These are phyloP conservation scores for Pardalotus punctatus DNA, from an alignment of 2,113 vertebrate species.

Conservation along the genomic window DNA sequence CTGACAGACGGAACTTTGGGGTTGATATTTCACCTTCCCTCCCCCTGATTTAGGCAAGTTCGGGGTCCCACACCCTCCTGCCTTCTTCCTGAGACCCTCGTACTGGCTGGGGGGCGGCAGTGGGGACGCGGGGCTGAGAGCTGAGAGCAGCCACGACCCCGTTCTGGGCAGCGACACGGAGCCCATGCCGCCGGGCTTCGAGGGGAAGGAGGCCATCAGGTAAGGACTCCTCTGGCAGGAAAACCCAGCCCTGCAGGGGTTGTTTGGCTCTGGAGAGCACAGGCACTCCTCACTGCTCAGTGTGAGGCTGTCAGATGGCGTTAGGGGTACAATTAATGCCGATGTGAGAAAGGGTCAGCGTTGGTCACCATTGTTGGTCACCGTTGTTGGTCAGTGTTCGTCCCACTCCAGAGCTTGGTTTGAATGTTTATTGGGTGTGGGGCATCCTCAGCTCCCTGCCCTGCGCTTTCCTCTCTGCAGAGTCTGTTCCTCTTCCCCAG, in stretches of 20 bases:
- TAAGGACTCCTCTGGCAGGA: constrained; percentile 1
- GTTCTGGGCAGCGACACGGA: constrained; percentile 67
- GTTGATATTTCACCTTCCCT: not conserved
- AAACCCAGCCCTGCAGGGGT: accelerated
- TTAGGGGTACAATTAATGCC: no score
- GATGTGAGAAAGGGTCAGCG: no score
- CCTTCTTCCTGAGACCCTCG: constrained; percentile 82
- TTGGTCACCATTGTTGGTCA: no score
- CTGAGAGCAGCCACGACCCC: constrained; percentile 50
- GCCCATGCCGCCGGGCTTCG: constrained; percentile 79
- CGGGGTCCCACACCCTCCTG: constrained; percentile 71
- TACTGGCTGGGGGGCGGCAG: constrained; percentile 77
- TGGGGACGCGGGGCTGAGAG: not conserved
- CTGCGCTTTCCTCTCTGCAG: not conserved
- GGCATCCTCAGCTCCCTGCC: not conserved
- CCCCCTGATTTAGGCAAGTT: constrained; percentile 75
- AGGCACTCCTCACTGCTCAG: no score
- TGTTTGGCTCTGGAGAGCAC: not conserved
- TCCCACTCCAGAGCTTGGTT: not conserved
- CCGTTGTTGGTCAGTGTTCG: accelerated
- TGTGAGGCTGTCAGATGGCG: no score
- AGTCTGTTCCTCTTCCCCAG: not conserved
- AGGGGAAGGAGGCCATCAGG: constrained; percentile 90
- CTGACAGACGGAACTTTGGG: accelerated
- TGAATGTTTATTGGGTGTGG: not conserved